phyloP scores from a whole-genome alignment of 2,113 vertebrate species.

The Pseudorasbora parva region DNA sequence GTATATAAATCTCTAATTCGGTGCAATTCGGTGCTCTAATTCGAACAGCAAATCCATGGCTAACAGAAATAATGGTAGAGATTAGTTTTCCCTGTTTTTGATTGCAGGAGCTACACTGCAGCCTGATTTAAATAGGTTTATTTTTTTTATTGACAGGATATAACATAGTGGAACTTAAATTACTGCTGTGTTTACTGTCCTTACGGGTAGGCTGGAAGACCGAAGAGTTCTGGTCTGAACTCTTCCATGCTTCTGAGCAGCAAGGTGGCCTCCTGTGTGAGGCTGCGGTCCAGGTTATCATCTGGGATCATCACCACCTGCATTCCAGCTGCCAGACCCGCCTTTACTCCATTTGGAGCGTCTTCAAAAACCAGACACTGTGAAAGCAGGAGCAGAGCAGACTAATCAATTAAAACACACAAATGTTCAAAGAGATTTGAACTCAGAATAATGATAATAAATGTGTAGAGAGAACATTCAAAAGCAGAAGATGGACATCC shows the following conservation, averaged over 20 bases:
- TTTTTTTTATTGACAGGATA: not conserved
- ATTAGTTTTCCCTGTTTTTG: conserved; percentile 20
- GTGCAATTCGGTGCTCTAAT: not conserved
- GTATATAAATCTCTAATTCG: not conserved
- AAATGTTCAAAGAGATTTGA: not conserved
- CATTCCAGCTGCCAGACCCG: conserved; percentile 84
- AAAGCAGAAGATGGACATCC: not conserved
- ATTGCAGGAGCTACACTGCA: conserved; percentile 5
- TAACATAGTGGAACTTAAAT: not conserved
- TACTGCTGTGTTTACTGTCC: not conserved
- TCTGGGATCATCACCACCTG: conserved; percentile 94
- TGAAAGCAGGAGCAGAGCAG: conserved; percentile 29
- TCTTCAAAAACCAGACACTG: conserved; percentile 96
- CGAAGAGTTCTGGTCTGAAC: conserved; percentile 86
- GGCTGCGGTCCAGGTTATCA: conserved; percentile 74
- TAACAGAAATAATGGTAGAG: conserved; percentile 3
- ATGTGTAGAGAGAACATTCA: not conserved
- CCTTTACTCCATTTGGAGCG: conserved; percentile 86
- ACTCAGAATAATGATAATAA: not conserved
- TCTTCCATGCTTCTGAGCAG: conserved; percentile 83
- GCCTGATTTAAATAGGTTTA: not conserved
- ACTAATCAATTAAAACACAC: not conserved
- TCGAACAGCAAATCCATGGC: not conserved
- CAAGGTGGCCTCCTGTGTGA: conserved; percentile 80
- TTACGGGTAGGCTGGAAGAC: conserved; percentile 83